These are phyloP conservation scores for Fragum sueziense DNA, from an alignment of 2,888 invertebrate species.

Conservation along the genomic window DNA sequence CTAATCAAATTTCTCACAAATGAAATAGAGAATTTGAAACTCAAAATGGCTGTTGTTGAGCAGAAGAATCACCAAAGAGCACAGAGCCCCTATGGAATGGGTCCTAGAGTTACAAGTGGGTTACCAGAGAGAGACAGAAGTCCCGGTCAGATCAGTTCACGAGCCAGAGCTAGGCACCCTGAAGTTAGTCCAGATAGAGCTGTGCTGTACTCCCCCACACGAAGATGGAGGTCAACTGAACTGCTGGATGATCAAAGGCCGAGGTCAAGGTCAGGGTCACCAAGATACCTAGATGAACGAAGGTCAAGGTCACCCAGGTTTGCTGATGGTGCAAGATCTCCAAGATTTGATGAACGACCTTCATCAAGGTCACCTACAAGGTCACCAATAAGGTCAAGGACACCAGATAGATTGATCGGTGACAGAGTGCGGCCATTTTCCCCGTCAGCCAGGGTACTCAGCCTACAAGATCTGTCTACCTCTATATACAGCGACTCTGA, in stretches of 20 bases:
- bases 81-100: constrained; percentile 51
- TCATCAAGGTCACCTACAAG: constrained; percentile 58
- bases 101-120: constrained; percentile 49
- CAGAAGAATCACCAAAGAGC: constrained; percentile 53
- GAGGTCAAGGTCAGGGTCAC: constrained; percentile 53
- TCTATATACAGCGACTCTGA: constrained; percentile 62
- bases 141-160: constrained; percentile 56
- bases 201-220: constrained; percentile 45
- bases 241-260: constrained; percentile 30
- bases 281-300: constrained; percentile 42
- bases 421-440: constrained; percentile 54
- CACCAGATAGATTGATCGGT: constrained; percentile 59
- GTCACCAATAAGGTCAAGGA: constrained; percentile 59
- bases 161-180: constrained; percentile 53
- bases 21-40: constrained; percentile 72
- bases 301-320: constrained; percentile 57
- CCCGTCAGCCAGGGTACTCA: constrained; percentile 57
- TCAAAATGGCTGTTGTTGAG: constrained; percentile 73
- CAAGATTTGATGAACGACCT: constrained; percentile 46
- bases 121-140: constrained; percentile 57
- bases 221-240: constrained; percentile 34
- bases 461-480: constrained; percentile 67
- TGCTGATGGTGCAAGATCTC: constrained; percentile 45
- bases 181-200: constrained; percentile 47
- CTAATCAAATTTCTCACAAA: constrained; percentile 64